A percentile compares a stretch with the other conserved stretches of the same genome.
Conservation (phyloP, 2,888 invertebrate genomes). For the Callyntrura sp. region DNA sequence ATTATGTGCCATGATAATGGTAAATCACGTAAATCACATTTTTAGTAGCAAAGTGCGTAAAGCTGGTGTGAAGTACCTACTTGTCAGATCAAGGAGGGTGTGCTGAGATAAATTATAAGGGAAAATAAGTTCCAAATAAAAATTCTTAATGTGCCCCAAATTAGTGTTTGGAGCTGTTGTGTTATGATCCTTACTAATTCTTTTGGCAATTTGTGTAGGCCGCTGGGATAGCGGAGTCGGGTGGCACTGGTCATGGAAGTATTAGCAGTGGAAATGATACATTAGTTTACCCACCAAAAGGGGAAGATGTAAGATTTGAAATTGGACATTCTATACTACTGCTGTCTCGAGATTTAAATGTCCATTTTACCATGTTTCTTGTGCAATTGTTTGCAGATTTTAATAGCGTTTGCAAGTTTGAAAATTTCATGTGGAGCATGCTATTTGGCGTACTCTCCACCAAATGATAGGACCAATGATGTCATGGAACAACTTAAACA, state of each 20-base stretch:
- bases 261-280: slow-evolving; percentile 53
- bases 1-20: slow-evolving; percentile 80
- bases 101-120: not conserved
- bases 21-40: slow-evolving; percentile 22
- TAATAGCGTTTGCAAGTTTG: not conserved
- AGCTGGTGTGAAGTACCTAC: not conserved
- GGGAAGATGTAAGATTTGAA: slow-evolving; percentile 59
- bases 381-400: slow-evolving; percentile 36
- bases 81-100: not conserved
- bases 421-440: slow-evolving; percentile 72
- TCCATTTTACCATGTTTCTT: not conserved
- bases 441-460: slow-evolving; percentile 77
- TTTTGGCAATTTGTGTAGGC: slow-evolving; percentile 15
- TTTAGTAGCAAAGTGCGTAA: not conserved
- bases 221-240: slow-evolving; percentile 13
- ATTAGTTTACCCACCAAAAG: slow-evolving; percentile 2
- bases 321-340: too few relatives aligned
- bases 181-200: too few relatives aligned
- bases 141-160: slow-evolving; percentile 21
- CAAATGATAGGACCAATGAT: slow-evolving; percentile 52
- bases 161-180: not conserved
- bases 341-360: too few relatives aligned
- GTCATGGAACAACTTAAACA: slow-evolving; percentile 52
- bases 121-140: not conserved
- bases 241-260: not conserved